A percentile compares a stretch with the other conserved stretches of the same genome.
Conservation (phyloP, 2,797 vertebrate species). For the Enteromius trimaculatus region DNA sequence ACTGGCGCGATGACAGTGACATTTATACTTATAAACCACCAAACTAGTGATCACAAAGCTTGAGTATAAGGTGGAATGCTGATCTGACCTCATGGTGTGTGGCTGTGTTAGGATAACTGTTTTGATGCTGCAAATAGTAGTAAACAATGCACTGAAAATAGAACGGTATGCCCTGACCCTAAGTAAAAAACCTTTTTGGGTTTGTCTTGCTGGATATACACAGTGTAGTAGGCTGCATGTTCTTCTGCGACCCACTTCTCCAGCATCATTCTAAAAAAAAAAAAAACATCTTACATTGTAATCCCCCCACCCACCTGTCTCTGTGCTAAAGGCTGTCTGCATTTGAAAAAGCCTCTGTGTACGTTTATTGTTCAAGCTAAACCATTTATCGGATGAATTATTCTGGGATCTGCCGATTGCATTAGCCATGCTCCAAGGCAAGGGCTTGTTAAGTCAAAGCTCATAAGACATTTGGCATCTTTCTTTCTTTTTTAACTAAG, state of each 20-base stretch:
- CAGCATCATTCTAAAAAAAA: constrained; percentile 21
- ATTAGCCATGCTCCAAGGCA: constrained; percentile 14
- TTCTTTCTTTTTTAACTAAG: neutral
- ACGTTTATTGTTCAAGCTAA: constrained; percentile 36
- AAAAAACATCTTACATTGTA: neutral
- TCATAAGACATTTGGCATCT: neutral
- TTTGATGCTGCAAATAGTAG: neutral
- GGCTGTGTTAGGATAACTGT: neutral
- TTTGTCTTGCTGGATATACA: neutral
- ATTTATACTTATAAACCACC: constrained; percentile 20
- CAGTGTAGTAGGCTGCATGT: neutral
- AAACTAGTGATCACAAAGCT: constrained; percentile 3
- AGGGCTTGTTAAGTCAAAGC: constrained; percentile 28
- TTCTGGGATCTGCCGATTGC: constrained; percentile 27
- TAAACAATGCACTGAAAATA: neutral
- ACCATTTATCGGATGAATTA: constrained; percentile 43
- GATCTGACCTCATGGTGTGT: neutral
- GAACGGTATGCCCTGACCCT: neutral
- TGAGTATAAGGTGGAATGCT: constrained; percentile 4
- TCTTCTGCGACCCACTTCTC: constrained; percentile 21
- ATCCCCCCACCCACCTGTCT: constrained; percentile 20
- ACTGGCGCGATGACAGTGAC: neutral
- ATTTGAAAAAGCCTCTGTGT: neutral
- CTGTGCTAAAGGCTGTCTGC: constrained; percentile 5
- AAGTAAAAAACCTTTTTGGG: neutral